phyloP scores from a whole-genome alignment of 2,888 invertebrate genomes.

The Cantharis rufa region DNA sequence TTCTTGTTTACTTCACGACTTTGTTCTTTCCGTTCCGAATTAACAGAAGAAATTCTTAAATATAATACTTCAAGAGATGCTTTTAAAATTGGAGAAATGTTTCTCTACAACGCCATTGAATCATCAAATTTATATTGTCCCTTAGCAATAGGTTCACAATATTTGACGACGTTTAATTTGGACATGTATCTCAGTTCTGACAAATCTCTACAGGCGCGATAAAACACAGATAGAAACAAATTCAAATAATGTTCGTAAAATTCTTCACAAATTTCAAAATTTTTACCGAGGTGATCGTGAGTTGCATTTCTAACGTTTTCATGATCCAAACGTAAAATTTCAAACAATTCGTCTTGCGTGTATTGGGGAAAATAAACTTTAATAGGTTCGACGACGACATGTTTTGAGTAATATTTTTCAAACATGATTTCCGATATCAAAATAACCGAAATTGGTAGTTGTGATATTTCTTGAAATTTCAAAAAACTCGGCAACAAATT shows the following conservation, averaged over 20 bases:
- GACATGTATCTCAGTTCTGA: conserved; percentile 83
- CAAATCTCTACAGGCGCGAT: conserved; percentile 81
- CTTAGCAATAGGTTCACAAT: conserved; percentile 76
- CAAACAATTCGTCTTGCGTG: conserved; percentile 67
- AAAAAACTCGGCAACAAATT: conserved; percentile 75
- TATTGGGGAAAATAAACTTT: conserved; percentile 81
- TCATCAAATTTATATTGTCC: conserved; percentile 68
- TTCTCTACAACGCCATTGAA: conserved; percentile 75
- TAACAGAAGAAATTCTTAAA: conserved; percentile 61
- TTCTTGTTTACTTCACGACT: conserved; percentile 21
- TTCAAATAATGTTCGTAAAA: conserved; percentile 81
- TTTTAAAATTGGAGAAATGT: conserved; percentile 77
- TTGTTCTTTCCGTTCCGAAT: conserved; percentile 36
- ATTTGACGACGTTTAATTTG: conserved; percentile 73
- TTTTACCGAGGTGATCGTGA: conserved; percentile 36
- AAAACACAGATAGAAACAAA: conserved; percentile 83
- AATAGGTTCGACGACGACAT: conserved; percentile 72
- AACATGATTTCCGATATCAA: conserved; percentile 78
- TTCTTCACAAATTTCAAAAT: conserved; percentile 49
- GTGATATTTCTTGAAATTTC: conserved; percentile 73
- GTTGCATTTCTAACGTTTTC: conserved; percentile 42
- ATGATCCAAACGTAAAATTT: conserved; percentile 57
- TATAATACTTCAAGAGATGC: conserved; percentile 78
- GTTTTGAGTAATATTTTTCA: conserved; percentile 77
- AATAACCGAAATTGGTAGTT: conserved; percentile 73